Percentiles rank a stretch among this genome's conserved stretches.
Conservation (phyloP, 2,797 vertebrate genomes). For the Serranus cabrilla region DNA sequence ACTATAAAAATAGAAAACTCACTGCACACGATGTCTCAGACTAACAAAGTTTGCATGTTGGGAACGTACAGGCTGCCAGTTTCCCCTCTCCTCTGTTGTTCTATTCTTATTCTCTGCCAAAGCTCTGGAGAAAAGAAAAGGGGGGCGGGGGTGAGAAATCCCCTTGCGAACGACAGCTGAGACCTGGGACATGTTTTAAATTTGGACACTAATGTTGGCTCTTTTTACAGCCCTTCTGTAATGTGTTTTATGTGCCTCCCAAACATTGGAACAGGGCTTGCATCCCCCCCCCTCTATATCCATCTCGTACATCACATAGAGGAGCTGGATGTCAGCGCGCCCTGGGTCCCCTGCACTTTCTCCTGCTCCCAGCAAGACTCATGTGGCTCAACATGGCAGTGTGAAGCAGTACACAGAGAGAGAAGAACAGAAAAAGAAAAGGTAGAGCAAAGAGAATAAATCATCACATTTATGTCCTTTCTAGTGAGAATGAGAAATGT, state of each 20-base stretch:
- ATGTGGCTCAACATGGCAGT: constrained; percentile 45
- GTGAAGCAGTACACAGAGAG: constrained; percentile 18
- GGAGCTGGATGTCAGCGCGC: constrained; percentile 68
- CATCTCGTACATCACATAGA: constrained; percentile 72
- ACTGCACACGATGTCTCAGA: constrained; percentile 46
- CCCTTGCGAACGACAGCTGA: constrained; percentile 68
- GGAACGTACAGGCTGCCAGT: constrained; percentile 64
- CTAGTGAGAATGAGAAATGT: constrained; percentile 16
- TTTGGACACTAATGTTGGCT: constrained; percentile 76
- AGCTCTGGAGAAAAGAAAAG: constrained; percentile 50
- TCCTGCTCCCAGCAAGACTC: constrained; percentile 49
- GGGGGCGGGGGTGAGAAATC: constrained; percentile 47
- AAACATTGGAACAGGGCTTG: constrained; percentile 63
- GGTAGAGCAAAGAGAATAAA: constrained; percentile 12
- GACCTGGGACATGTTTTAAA: constrained; percentile 82
- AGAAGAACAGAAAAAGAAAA: background rate
- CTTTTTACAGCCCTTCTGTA: constrained; percentile 71
- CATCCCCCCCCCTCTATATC: constrained; percentile 45
- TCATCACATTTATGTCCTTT: constrained; percentile 34
- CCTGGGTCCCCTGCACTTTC: constrained; percentile 59
- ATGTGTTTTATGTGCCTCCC: constrained; percentile 76
- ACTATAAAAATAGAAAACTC: constrained; percentile 20
- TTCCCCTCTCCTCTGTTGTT: constrained; percentile 64
- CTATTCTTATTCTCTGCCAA: constrained; percentile 64
- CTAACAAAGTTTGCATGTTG: constrained; percentile 68